A percentile compares a stretch with the other conserved stretches of the same genome.
phyloP scores from a whole-genome alignment of 2,888 invertebrate species.

The Tetheella fluctuosa region DNA sequence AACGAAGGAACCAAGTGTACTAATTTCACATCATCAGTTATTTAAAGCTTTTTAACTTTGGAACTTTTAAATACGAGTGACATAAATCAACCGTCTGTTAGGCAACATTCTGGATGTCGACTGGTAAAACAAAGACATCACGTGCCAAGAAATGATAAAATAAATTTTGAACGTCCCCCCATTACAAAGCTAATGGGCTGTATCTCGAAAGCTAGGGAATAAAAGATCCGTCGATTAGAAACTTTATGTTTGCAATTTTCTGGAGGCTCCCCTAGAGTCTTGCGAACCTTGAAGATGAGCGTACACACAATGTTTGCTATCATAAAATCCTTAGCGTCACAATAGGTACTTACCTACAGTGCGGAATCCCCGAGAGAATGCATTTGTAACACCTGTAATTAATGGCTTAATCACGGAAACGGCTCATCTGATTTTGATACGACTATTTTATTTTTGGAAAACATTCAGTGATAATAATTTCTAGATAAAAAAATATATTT shows the following conservation, averaged over 20 bases:
- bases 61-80: slow-evolving; percentile 35
- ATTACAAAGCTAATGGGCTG: slow-evolving; percentile 83
- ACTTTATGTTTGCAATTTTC: slow-evolving; percentile 83
- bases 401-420: too few species aligned
- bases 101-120: slow-evolving; percentile 37
- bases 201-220: slow-evolving; percentile 79
- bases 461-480: too few species aligned
- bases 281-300: slow-evolving; percentile 51
- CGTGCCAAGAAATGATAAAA: slow-evolving; percentile 82
- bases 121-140: slow-evolving; percentile 75
- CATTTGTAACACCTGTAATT: too few species aligned
- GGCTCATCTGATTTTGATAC: not conserved
- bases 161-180: slow-evolving; percentile 80
- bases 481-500: too few species aligned
- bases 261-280: slow-evolving; percentile 56
- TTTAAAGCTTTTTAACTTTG: slow-evolving; percentile 10
- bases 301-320: slow-evolving; percentile 34
- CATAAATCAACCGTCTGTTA: slow-evolving; percentile 48
- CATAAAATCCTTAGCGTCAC: not conserved
- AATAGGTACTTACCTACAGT: too few species aligned
- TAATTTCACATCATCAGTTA: slow-evolving; percentile 14
- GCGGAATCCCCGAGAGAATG: too few species aligned
- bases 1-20: slow-evolving; percentile 31
- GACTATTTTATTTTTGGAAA: not conserved
- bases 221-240: slow-evolving; percentile 84